Evolutionary conservation across 1,140 invertebrate species (phyloP), one percentile per base, ranked within the genome.

Genomic region (Eupristina koningsbergeri): DNA sequence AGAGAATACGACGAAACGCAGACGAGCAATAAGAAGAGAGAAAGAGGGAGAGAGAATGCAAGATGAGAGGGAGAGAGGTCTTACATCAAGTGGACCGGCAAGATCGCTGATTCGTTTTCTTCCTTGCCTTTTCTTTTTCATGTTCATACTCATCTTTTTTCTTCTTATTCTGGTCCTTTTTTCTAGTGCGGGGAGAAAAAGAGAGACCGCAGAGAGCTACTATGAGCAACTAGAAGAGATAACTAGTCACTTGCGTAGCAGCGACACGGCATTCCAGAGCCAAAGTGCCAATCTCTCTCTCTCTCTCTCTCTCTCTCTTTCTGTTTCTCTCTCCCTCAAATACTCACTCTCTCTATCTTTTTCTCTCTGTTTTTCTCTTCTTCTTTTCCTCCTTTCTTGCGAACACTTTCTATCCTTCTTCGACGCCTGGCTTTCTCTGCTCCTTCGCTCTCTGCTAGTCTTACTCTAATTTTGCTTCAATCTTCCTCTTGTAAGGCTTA

Each of bases 231-330:
- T 85, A 81, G 79, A 69, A 80, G 73, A 79, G 83, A 84, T 80
- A 84, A 83, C 83, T 85, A 85, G 85, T 86, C 67, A 61, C 76
- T 80, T 58, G 77, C 74, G 19, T 69, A 74, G 80, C 73, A 81
- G 80, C 50, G 85, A 81, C 84, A 79, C 84, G 69, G 80, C 84
- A 85, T 85, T 85, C 84, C 84, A 71, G 84, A 81, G 78, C 15
- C 63, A 29, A 47, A 64, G 64, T 41, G 34, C 41, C 47, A 9
- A 81, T 45, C 85, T 84, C 81, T 71, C 22, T 84, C 73, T 82
- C 22, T 82, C 73, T 64, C 19, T 74, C 53, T 22, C 9, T 74
- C 29, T 22, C 50, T 81, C 53, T 3, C 31, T 75, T 45, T 53
- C 47, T 74, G 17, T 80, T 82, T 82, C 74, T 79, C 75, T 85